These are phyloP conservation scores for Lasioglossum vierecki DNA, from an alignment of 2,888 invertebrate species.

Conservation along the genomic window DNA sequence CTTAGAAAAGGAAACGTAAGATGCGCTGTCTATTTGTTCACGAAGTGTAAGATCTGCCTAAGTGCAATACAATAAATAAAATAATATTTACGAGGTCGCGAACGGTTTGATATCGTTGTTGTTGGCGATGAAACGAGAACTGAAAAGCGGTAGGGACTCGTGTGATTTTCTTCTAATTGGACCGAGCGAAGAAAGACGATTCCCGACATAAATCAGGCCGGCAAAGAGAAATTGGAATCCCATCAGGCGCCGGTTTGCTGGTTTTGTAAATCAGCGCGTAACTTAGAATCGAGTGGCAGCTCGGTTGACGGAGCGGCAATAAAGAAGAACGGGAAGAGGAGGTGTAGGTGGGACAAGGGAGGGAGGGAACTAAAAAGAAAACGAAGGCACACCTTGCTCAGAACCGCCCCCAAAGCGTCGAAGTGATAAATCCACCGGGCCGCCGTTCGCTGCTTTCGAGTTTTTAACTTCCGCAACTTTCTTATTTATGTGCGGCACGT, in stretches of 20 bases:
- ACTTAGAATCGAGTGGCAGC: conserved; percentile 57
- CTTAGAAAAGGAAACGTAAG: no score
- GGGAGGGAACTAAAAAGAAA: conserved; percentile 49
- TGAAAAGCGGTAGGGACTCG: not conserved
- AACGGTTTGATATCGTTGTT: not conserved
- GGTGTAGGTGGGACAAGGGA: conserved; percentile 45
- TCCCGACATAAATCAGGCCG: conserved; percentile 25
- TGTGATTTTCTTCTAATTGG: not conserved
- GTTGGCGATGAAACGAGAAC: not conserved
- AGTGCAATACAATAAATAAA: not conserved
- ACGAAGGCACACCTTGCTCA: conserved; percentile 33
- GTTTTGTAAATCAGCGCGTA: conserved; percentile 65
- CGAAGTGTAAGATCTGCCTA: not conserved
- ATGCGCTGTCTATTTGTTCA: not conserved
- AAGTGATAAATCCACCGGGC: conserved; percentile 69
- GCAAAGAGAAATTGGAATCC: conserved; percentile 56
- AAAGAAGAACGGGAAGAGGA: conserved; percentile 63
- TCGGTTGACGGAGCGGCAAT: conserved; percentile 62
- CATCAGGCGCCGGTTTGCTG: conserved; percentile 61
- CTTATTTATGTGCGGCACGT: conserved; percentile 81
- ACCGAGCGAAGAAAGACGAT: not conserved
- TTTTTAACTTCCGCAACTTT: conserved; percentile 81
- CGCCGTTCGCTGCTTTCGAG: conserved; percentile 68
- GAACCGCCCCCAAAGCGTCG: conserved; percentile 38
- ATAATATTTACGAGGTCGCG: not conserved